Conservation (phyloP, 2,888 invertebrate genomes). For the Drosophila melanosoma region DNA sequence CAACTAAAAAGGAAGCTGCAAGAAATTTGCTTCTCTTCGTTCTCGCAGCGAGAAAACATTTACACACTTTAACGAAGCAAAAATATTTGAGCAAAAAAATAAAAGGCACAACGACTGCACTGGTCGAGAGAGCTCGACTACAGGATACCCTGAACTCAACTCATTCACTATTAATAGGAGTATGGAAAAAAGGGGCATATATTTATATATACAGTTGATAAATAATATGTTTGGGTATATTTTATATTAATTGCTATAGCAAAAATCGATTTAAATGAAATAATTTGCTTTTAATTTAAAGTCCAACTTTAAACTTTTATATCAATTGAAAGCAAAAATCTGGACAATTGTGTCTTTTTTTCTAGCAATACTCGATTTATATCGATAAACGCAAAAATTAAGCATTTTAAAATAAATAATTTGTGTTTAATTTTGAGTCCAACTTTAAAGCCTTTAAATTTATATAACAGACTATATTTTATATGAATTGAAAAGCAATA, state of each 20-base stretch:
- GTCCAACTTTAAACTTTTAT: too few relatives aligned
- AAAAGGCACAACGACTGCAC: conserved; percentile 26
- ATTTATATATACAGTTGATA: fast-evolving
- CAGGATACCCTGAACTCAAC: background rate
- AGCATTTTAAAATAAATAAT: too few relatives aligned
- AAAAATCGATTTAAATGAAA: background rate
- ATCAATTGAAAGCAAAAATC: too few relatives aligned
- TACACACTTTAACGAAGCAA: conserved; percentile 80
- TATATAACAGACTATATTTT: too few relatives aligned
- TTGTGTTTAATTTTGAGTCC: too few relatives aligned
- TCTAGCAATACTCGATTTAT: too few relatives aligned
- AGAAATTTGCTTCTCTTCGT: conserved; percentile 56
- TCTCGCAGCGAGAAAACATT: conserved; percentile 71
- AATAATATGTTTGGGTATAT: background rate
- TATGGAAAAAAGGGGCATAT: fast-evolving
- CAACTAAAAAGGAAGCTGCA: conserved; percentile 60
- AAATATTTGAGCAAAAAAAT: conserved; percentile 57
- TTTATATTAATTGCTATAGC: too few relatives aligned
- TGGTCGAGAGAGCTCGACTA: background rate
- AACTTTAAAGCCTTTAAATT: too few relatives aligned
- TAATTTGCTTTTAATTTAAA: too few relatives aligned
- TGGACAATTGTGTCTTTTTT: too few relatives aligned
- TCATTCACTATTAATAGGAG: fast-evolving
- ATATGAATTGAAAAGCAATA: too few relatives aligned
- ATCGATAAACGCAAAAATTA: too few relatives aligned